phyloP scores from a whole-genome alignment of 1,140 invertebrate species.

The Parapsyche elsis region DNA sequence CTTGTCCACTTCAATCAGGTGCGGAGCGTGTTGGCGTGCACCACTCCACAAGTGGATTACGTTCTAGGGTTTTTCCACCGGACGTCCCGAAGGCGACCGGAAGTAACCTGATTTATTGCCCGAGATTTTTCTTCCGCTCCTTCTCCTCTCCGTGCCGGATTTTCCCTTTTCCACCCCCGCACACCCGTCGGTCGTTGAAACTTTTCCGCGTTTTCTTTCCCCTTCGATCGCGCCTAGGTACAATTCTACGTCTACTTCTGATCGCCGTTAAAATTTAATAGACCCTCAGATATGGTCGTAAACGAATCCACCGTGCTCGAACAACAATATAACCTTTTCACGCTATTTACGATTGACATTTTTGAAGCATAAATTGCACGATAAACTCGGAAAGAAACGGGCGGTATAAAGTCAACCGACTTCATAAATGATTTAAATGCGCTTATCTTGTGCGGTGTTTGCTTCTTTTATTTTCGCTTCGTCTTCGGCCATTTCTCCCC shows the following conservation, averaged over 20 bases:
- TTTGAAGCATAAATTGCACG: background rate
- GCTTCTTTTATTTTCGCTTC: too few relatives aligned
- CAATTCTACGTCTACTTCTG: background rate
- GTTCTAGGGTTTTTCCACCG: background rate
- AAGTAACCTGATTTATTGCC: conserved; percentile 45
- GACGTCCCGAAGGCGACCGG: conserved; percentile 21
- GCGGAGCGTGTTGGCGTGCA: background rate
- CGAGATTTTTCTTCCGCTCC: conserved; percentile 41
- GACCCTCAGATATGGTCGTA: conserved; percentile 17
- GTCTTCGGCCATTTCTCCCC: too few relatives aligned
- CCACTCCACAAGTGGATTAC: conserved; percentile 7
- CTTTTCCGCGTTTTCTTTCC: background rate
- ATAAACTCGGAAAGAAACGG: background rate
- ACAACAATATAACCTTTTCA: conserved; percentile 2
- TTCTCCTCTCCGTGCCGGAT: conserved; percentile 24
- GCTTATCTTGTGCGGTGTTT: too few relatives aligned
- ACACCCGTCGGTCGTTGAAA: background rate
- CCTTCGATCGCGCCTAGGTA: background rate
- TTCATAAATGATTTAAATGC: too few relatives aligned
- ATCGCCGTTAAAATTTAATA: conserved; percentile 23
- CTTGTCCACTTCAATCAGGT: background rate
- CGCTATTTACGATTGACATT: conserved; percentile 17
- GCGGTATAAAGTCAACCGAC: background rate
- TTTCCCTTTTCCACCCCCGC: background rate
- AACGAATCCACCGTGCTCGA: background rate